Conservation (phyloP, 2,888 invertebrate species). For the Harpagoxenus sublaevis region DNA sequence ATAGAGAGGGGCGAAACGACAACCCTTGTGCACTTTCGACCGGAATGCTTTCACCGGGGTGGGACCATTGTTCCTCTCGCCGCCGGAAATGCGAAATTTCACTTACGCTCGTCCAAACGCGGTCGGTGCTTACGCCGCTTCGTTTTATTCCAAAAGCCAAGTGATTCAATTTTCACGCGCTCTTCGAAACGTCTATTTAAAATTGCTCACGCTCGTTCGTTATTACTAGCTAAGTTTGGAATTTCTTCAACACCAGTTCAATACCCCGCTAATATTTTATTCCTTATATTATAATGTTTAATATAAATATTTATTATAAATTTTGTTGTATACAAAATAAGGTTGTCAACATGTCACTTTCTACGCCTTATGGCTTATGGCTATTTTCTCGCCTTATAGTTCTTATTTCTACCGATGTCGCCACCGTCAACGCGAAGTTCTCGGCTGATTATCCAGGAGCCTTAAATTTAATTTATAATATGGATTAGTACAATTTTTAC, state of each 20-base stretch:
- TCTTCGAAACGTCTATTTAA: conserved; percentile 17
- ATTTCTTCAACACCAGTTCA: neutral
- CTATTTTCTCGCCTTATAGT: too few species aligned
- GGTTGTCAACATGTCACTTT: too few species aligned
- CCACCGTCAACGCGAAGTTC: too few species aligned
- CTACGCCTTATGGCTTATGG: too few species aligned
- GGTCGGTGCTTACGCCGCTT: conserved; percentile 22
- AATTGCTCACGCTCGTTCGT: conserved; percentile 50
- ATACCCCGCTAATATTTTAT: neutral
- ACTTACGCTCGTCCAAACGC: conserved; percentile 58
- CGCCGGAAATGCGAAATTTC: conserved; percentile 71
- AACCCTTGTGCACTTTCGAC: conserved; percentile 59
- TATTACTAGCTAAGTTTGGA: conserved; percentile 41
- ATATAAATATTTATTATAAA: neutral
- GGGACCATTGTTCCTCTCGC: conserved; percentile 67
- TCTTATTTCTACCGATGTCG: too few species aligned
- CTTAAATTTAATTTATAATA: neutral
- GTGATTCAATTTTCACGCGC: conserved; percentile 25
- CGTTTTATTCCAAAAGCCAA: conserved; percentile 22
- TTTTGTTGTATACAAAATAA: neutral
- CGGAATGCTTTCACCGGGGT: conserved; percentile 50
- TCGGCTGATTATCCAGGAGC: too few species aligned
- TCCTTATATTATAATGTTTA: neutral
- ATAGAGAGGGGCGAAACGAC: conserved; percentile 64
- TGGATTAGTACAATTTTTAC: neutral